Evolutionary conservation across 2,888 invertebrate genomes (phyloP), one percentile per base, ranked within the genome.

Genomic region (Serrognathus titanus): DNA sequence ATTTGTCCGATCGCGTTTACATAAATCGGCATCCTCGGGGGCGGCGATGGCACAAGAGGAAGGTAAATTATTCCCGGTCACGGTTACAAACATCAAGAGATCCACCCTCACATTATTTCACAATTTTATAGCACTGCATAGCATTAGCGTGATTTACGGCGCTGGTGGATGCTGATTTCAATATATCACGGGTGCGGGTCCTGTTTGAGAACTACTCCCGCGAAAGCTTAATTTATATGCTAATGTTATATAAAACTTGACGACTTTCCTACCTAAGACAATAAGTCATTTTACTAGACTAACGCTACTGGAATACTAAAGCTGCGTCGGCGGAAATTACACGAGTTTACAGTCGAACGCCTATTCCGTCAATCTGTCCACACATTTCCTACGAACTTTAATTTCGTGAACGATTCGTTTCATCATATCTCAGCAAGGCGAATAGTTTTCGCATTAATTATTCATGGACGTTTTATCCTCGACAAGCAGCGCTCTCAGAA

Each of bases 201-300:
- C 20, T 16, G 12, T 43, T 43, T 43, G n/a, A 43, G 12, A 43
- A 43, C 16, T 43, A 16, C 47, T 46, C 50, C 46, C 37, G 52
- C 47, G 56, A 61, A 62, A 63, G 62, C 63, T 65, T 65, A 63
- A 66, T 66, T 66, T 66, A 65, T 65, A 66, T 66, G 66, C 65
- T 65, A 66, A 66, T 66, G 62, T 59, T 63, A 63, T 63, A 65
- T 65, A 65, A 66, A 65, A 66, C 65, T 66, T 66, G 60, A 65
- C 64, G 64, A 64, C 65, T 66, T 63, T 65, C 57, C 58, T 58
- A 65, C 63, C 58, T 60, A 59, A 60, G 62, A 63, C 65, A 64
- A 63, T 66, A 65, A 64, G 61, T 65, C 66, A 66, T 61, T 63
- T 53, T 52, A 53, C 53, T 48, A 48, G 56, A 39, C 36, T 50